These are phyloP conservation scores for Sterna hirundo DNA, from an alignment of 2,113 vertebrate genomes.

Conservation along the genomic window DNA sequence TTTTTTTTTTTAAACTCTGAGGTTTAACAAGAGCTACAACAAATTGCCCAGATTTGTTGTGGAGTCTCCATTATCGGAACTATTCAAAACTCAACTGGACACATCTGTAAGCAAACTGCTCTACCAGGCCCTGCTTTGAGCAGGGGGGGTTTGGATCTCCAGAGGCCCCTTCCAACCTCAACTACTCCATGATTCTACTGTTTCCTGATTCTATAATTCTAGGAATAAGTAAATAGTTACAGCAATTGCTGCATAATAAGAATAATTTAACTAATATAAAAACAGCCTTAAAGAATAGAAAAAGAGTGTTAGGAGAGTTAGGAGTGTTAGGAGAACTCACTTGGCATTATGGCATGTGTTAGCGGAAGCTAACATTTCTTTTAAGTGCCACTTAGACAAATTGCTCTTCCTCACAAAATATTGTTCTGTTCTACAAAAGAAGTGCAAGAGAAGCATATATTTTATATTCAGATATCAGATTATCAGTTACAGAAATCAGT, in stretches of 20 bases:
- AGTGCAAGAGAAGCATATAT: not conserved
- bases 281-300: not conserved
- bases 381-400: not conserved
- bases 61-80: not conserved
- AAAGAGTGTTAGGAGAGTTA: not conserved
- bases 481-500: constrained; percentile 1
- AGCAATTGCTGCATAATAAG: not conserved
- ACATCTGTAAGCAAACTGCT: not conserved
- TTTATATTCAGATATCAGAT: not conserved
- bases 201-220: not conserved
- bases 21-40: not conserved
- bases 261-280: not conserved
- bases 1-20: not conserved
- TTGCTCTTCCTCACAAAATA: not conserved
- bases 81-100: not conserved
- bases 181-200: not conserved
- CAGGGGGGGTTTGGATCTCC: not conserved
- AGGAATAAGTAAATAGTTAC: not conserved
- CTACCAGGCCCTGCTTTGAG: not conserved
- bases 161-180: not conserved
- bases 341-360: not conserved
- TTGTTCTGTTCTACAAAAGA: not conserved
- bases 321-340: not conserved
- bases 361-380: not conserved
- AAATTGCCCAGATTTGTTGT: not conserved